phyloP scores from a whole-genome alignment of 92 coral and sea anemone species.

The Parazoanthus swiftii region DNA sequence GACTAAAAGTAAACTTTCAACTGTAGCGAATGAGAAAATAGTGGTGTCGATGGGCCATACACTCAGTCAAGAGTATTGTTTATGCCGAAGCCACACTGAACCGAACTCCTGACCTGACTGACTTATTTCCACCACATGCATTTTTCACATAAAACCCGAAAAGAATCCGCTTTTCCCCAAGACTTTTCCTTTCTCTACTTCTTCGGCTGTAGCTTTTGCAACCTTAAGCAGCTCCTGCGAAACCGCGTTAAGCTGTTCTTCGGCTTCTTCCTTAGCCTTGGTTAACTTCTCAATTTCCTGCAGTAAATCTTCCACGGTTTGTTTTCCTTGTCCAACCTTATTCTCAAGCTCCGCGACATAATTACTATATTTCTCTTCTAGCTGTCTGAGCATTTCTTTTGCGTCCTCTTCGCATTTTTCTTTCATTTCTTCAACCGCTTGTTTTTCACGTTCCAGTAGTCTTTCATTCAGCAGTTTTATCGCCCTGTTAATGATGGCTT shows the following conservation, averaged over 20 bases:
- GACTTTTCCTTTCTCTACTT: slow-evolving; percentile 70
- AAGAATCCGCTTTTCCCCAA: slow-evolving; percentile 64
- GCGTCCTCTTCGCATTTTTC: slow-evolving; percentile 63
- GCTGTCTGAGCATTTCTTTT: slow-evolving; percentile 54
- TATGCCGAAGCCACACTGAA: not conserved
- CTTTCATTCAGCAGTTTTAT: slow-evolving; percentile 78
- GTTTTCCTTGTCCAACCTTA: slow-evolving; percentile 59
- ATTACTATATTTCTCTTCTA: slow-evolving; percentile 54
- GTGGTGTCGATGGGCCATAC: not conserved
- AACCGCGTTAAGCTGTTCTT: slow-evolving; percentile 61
- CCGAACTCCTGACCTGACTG: not conserved
- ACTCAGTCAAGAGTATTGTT: not conserved
- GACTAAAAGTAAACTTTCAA: not conserved
- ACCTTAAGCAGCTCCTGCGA: slow-evolving; percentile 67
- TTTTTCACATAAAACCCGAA: slow-evolving; percentile 19
- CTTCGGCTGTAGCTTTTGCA: slow-evolving; percentile 71
- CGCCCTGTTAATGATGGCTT: slow-evolving; percentile 18
- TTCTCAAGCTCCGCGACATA: slow-evolving; percentile 60
- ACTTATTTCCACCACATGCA: not conserved
- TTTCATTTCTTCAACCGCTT: slow-evolving; percentile 63
- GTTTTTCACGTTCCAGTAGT: slow-evolving; percentile 61
- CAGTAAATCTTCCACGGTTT: slow-evolving; percentile 48
- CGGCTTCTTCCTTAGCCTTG: slow-evolving; percentile 57
- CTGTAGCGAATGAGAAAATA: no score
- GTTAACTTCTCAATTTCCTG: slow-evolving; percentile 61